These are phyloP conservation scores for Macrosiphum euphorbiae DNA, from an alignment of 2,888 invertebrate species.

Conservation along the genomic window DNA sequence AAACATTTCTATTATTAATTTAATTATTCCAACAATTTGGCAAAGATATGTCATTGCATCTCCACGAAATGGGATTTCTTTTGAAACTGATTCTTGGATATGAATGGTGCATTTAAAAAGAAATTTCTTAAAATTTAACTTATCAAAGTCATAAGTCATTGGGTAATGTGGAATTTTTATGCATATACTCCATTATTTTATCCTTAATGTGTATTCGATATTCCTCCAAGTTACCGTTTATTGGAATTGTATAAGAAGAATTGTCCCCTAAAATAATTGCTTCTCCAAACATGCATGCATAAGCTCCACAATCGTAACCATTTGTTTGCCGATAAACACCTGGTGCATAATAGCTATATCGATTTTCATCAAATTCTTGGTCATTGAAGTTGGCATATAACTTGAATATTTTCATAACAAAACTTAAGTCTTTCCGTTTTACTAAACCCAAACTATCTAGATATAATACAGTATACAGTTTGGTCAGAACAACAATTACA, in stretches of 20 bases:
- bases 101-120: not conserved
- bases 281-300: not conserved
- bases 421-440: not conserved
- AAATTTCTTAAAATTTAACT: not conserved
- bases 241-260: not conserved
- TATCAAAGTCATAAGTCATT: not conserved
- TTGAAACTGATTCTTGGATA: not conserved
- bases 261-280: not conserved
- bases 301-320: constrained; percentile 2
- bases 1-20: too few species aligned
- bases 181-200: constrained; percentile 4
- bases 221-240: not conserved
- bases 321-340: not conserved
- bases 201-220: not conserved
- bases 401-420: constrained; percentile 5
- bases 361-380: constrained; percentile 8
- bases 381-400: constrained; percentile 11
- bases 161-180: not conserved
- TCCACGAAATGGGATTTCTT: not conserved
- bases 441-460: too few species aligned
- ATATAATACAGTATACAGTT: too few species aligned
- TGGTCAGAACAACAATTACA: too few species aligned
- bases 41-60: not conserved
- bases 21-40: not conserved
- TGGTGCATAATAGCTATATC: not conserved